Percentiles rank a stretch among this genome's conserved stretches.
phyloP scores from a whole-genome alignment of 92 coral and sea anemone species.

The Umimayanthus kanabou region DNA sequence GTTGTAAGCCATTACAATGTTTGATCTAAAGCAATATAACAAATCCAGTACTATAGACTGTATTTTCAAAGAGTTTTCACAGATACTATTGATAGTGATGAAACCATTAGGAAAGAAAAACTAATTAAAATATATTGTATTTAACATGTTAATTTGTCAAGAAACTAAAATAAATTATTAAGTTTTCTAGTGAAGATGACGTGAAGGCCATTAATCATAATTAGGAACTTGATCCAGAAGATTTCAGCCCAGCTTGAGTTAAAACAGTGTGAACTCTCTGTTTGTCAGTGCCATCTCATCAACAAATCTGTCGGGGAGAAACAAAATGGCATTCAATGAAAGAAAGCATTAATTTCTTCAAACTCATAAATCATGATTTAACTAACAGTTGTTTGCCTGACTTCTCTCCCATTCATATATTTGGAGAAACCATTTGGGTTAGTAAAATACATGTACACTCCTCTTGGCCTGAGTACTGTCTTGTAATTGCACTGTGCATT shows the following conservation, averaged over 20 bases:
- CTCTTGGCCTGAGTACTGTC: too few relatives aligned
- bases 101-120: too few relatives aligned
- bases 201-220: not conserved
- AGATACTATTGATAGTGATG: not conserved
- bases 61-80: not conserved
- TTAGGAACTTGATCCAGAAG: not conserved
- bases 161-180: too few relatives aligned
- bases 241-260: not conserved
- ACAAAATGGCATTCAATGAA: not conserved
- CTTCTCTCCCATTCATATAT: too few relatives aligned
- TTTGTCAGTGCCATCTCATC: slow-evolving; percentile 99
- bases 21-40: not conserved
- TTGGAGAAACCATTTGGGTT: too few relatives aligned
- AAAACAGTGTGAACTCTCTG: slow-evolving; percentile 96
- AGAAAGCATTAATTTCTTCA: not conserved
- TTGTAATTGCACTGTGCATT: too few relatives aligned
- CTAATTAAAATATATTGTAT: too few relatives aligned
- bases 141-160: too few relatives aligned
- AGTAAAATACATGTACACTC: too few relatives aligned
- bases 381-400: too few relatives aligned
- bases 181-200: not conserved
- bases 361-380: too few relatives aligned
- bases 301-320: slow-evolving; percentile 77
- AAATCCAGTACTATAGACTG: too few relatives aligned
- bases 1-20: not conserved